These are phyloP conservation scores for Geococcyx californianus DNA, from an alignment of 2,113 vertebrate species.

Conservation along the genomic window DNA sequence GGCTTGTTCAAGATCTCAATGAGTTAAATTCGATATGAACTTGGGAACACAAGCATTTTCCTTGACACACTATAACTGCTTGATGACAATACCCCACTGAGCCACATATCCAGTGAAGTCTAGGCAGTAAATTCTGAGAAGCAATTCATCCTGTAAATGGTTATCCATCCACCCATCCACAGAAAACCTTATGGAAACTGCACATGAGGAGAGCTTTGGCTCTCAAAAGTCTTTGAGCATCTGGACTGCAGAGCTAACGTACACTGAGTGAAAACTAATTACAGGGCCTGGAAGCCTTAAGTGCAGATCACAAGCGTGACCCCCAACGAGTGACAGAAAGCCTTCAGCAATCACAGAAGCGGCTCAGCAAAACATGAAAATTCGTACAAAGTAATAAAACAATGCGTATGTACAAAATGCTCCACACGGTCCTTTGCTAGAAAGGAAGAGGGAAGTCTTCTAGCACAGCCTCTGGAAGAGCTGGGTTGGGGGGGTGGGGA, in stretches of 20 bases:
- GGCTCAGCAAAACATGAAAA: neutral
- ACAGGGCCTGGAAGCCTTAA: neutral
- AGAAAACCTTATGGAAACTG: accelerated
- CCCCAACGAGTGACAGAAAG: accelerated
- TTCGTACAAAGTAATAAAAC: accelerated
- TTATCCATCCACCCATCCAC: neutral
- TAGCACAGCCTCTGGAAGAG: too few relatives aligned
- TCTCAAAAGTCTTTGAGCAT: neutral
- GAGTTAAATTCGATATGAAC: neutral
- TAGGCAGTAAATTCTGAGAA: neutral
- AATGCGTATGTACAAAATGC: accelerated
- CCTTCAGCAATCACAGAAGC: neutral
- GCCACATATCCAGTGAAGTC: neutral
- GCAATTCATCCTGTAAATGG: neutral
- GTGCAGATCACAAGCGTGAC: neutral
- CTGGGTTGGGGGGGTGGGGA: neutral
- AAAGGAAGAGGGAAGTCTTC: too few relatives aligned
- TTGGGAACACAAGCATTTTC: neutral
- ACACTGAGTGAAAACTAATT: accelerated
- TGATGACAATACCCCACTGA: too few relatives aligned
- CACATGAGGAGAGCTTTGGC: neutral
- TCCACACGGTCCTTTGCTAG: accelerated
- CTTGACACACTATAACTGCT: neutral
- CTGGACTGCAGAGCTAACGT: neutral
- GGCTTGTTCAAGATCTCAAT: neutral